Evolutionary conservation across 2,888 invertebrate genomes (phyloP).

Genomic region (Leucozona laternaria): DNA sequence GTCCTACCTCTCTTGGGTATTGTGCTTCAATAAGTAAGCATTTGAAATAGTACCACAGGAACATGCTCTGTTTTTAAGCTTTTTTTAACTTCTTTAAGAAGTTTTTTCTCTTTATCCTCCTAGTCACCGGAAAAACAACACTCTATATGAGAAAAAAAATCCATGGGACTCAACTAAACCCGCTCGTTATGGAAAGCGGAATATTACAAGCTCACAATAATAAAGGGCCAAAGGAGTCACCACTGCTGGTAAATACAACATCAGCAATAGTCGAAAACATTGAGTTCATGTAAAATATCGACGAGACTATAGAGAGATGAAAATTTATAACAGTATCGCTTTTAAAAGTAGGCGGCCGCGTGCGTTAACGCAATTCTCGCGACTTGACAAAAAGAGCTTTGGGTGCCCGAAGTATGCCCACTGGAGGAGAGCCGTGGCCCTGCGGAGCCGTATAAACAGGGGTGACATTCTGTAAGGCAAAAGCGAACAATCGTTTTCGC

Average conservation of each 20-base stretch:
- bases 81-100: constrained; percentile 55
- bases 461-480: too few relatives aligned
- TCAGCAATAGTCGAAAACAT: neutral
- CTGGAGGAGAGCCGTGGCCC: too few relatives aligned
- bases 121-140: constrained; percentile 45
- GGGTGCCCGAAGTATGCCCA: too few relatives aligned
- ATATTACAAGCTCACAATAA: neutral
- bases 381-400: too few relatives aligned
- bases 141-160: constrained; percentile 8
- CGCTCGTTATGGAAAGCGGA: neutral
- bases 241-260: neutral
- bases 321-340: too few relatives aligned
- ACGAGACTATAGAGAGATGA: too few relatives aligned
- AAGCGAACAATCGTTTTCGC: too few relatives aligned
- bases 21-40: constrained; percentile 54
- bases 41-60: constrained; percentile 55
- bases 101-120: constrained; percentile 25
- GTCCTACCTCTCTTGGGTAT: constrained; percentile 15
- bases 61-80: constrained; percentile 24
- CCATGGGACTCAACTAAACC: constrained; percentile 6
- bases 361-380: too few relatives aligned
- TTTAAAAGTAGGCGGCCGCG: too few relatives aligned
- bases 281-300: neutral
- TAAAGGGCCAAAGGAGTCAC: too few relatives aligned
- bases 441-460: too few relatives aligned